Evolutionary conservation across 2,797 vertebrate genomes (phyloP).

Genomic region (Gymnothorax reevesii): DNA sequence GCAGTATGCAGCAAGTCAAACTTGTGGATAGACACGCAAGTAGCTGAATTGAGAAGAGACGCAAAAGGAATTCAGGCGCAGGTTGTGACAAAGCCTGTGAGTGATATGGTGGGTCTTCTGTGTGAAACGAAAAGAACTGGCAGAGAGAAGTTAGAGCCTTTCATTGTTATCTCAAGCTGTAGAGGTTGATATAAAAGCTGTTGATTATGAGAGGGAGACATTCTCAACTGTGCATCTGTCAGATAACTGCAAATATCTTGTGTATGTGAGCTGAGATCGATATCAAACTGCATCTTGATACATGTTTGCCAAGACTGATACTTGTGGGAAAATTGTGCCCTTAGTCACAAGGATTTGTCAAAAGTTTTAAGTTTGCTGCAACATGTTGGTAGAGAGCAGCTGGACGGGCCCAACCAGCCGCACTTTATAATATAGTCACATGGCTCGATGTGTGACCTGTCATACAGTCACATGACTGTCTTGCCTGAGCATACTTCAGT

Average conservation of each 20-base stretch:
- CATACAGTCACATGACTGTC: too few relatives aligned
- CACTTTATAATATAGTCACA: too few relatives aligned
- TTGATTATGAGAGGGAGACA: background rate
- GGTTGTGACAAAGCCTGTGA: background rate
- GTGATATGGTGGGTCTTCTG: slow-evolving; percentile 9
- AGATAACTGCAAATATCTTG: background rate
- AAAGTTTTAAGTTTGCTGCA: too few relatives aligned
- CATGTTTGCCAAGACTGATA: background rate
- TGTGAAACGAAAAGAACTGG: background rate
- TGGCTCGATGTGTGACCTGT: too few relatives aligned
- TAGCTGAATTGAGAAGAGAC: too few relatives aligned
- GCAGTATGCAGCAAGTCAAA: too few relatives aligned
- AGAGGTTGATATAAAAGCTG: background rate
- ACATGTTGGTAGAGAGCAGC: too few relatives aligned
- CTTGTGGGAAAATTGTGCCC: background rate
- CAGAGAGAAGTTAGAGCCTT: background rate
- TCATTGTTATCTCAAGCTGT: slow-evolving; percentile 12
- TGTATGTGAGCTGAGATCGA: background rate
- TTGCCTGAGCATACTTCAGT: too few relatives aligned
- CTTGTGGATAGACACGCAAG: too few relatives aligned
- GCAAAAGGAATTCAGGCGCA: too few relatives aligned
- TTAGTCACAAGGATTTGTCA: too few relatives aligned
- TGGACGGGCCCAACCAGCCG: too few relatives aligned
- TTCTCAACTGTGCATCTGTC: background rate
- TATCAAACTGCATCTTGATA: background rate